Conservation (phyloP, 2,113 vertebrate genomes). For the Galemys pyrenaicus region DNA sequence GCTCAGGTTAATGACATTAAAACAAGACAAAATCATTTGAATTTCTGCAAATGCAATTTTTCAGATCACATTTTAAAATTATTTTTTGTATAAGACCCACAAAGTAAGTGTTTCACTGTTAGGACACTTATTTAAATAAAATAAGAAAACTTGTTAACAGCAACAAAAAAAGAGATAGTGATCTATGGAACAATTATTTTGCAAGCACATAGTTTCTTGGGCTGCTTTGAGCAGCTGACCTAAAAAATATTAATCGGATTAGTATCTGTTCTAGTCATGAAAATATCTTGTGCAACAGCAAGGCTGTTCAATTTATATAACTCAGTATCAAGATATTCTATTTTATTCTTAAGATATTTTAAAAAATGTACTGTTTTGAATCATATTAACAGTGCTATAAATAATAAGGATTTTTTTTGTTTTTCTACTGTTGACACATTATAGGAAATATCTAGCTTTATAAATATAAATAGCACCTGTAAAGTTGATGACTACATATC, state of each 20-base stretch:
- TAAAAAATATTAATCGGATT: slow-evolving; percentile 56
- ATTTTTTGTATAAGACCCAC: slow-evolving; percentile 12
- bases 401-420: background rate
- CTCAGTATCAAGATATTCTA: slow-evolving; percentile 21
- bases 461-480: slow-evolving; percentile 30
- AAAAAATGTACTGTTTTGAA: slow-evolving; percentile 19
- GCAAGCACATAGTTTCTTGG: slow-evolving; percentile 48
- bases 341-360: slow-evolving; percentile 17
- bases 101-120: slow-evolving; percentile 46
- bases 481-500: background rate
- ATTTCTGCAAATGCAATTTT: background rate
- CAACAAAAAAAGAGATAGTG: background rate
- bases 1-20: background rate
- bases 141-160: slow-evolving; percentile 40
- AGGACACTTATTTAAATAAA: slow-evolving; percentile 15
- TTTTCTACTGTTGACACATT: background rate
- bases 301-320: slow-evolving; percentile 13
- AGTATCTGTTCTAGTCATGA: slow-evolving; percentile 53
- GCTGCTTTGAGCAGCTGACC: slow-evolving; percentile 36
- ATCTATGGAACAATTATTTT: slow-evolving; percentile 36
- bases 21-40: background rate
- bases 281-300: slow-evolving; percentile 30
- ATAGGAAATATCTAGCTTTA: slow-evolving; percentile 23
- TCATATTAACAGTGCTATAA: slow-evolving; percentile 8
- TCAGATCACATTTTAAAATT: background rate